These are phyloP conservation scores for Oreortyx pictus DNA, from an alignment of 2,797 vertebrate species.

Conservation along the genomic window DNA sequence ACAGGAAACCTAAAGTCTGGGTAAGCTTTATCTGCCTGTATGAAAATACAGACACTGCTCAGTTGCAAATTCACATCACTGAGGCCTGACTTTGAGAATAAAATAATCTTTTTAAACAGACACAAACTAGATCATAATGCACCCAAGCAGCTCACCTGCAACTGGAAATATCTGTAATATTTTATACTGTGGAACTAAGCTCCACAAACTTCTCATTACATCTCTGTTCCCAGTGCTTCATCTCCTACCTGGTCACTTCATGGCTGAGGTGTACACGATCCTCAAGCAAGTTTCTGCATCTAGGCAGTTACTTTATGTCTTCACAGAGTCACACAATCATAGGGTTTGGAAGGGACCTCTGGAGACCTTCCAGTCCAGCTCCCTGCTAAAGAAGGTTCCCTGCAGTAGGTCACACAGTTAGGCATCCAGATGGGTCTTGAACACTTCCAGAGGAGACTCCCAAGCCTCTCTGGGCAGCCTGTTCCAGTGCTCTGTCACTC, in stretches of 20 bases:
- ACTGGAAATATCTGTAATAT: background rate
- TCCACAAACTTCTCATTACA: background rate
- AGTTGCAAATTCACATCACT: background rate
- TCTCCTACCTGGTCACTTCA: background rate
- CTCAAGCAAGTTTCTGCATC: background rate
- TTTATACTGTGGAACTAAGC: background rate
- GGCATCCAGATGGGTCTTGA: no score
- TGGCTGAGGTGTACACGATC: background rate
- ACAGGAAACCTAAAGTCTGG: background rate
- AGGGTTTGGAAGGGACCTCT: no score
- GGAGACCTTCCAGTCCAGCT: no score
- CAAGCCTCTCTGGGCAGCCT: no score
- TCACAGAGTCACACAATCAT: no score
- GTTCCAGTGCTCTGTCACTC: no score
- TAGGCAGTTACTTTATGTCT: background rate
- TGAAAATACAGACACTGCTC: background rate
- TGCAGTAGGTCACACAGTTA: no score
- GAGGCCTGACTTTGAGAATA: background rate
- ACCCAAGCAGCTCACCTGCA: background rate
- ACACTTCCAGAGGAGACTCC: no score
- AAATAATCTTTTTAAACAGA: background rate
- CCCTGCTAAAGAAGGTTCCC: no score
- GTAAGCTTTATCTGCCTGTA: background rate
- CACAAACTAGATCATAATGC: background rate
- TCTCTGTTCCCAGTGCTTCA: background rate